phyloP scores from a whole-genome alignment of 2,113 vertebrate species.

The Cyrtonyx montezumae region DNA sequence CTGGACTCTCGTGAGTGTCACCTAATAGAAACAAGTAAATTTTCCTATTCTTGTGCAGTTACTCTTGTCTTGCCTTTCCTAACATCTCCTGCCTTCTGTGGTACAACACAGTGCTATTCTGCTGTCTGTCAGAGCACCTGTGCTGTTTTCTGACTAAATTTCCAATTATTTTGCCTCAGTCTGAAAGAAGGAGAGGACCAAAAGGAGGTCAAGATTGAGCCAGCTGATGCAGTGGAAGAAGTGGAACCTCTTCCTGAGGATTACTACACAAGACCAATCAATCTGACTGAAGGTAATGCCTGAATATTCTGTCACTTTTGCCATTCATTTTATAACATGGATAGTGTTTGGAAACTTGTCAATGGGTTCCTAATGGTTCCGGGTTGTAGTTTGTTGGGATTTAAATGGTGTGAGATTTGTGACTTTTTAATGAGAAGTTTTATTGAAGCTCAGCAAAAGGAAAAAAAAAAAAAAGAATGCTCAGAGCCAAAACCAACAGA shows the following conservation, averaged over 20 bases:
- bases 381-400: neutral
- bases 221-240: constrained; percentile 93
- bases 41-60: neutral
- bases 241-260: constrained; percentile 97
- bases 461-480: too few relatives aligned
- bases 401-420: neutral
- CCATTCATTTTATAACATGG: neutral
- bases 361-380: neutral
- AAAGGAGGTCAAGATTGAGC: constrained; percentile 95
- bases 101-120: neutral
- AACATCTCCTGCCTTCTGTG: neutral
- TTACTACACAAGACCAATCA: constrained; percentile 92
- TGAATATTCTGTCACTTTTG: neutral
- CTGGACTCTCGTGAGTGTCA: constrained; percentile 93
- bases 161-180: constrained; percentile 68
- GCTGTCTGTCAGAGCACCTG: rapidly evolving
- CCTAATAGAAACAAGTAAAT: neutral
- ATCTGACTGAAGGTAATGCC: constrained; percentile 91
- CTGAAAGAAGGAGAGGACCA: constrained; percentile 98
- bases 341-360: neutral
- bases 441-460: neutral
- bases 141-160: neutral
- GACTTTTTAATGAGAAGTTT: neutral
- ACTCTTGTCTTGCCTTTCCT: neutral
- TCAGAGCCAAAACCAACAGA: neutral